A percentile compares a stretch with the other conserved stretches of the same genome.
phyloP scores from a whole-genome alignment of 2,888 invertebrate species.

The Oligia fasciuncula region DNA sequence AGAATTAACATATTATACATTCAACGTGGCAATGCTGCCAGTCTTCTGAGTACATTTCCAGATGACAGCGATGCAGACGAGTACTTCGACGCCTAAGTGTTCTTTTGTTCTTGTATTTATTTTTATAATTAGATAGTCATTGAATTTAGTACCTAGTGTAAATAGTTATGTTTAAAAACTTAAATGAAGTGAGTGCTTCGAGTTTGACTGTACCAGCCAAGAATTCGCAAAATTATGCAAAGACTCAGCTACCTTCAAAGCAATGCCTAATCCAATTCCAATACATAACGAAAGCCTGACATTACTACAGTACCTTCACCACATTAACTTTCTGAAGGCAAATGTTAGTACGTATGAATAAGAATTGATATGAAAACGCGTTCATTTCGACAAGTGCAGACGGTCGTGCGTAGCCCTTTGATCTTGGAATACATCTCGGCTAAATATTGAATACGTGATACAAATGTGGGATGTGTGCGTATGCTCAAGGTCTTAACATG shows the following conservation, averaged over 20 bases:
- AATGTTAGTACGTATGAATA: constrained; percentile 67
- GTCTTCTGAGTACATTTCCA: too few species aligned
- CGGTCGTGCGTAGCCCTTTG: constrained; percentile 66
- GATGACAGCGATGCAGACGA: too few species aligned
- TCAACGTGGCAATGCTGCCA: too few species aligned
- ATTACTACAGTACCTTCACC: neutral
- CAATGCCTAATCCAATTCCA: constrained; percentile 7
- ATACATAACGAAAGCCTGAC: constrained; percentile 5
- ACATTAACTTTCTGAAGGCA: constrained; percentile 54
- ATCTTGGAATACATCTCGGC: constrained; percentile 70
- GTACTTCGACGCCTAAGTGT: too few species aligned
- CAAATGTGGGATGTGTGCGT: constrained; percentile 41
- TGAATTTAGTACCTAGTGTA: too few species aligned
- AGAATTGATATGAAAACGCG: constrained; percentile 69
- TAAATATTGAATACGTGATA: constrained; percentile 75
- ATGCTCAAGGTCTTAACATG: constrained; percentile 10
- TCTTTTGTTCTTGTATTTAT: too few species aligned
- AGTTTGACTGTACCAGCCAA: too few species aligned
- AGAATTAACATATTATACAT: too few species aligned
- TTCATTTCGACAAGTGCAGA: constrained; percentile 66
- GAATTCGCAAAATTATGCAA: too few species aligned
- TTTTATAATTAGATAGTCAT: too few species aligned
- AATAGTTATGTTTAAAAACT: too few species aligned
- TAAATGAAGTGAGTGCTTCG: too few species aligned
- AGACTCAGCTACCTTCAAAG: constrained; percentile 7